These are phyloP conservation scores for Psittacula echo DNA, from an alignment of 2,797 vertebrate species.

Conservation along the genomic window DNA sequence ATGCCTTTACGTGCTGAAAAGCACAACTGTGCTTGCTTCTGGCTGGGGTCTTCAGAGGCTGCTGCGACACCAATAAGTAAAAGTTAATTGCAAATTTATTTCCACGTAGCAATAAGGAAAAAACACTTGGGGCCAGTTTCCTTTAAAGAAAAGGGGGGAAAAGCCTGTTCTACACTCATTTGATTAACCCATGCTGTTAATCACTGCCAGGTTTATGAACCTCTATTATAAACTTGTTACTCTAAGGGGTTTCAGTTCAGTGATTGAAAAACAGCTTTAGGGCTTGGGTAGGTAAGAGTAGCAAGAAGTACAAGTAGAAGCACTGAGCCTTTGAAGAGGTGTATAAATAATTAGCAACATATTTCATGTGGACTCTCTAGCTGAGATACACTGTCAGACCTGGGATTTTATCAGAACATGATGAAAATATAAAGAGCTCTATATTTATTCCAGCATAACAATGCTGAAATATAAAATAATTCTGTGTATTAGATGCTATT, in stretches of 20 bases:
- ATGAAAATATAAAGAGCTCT: conserved; percentile 30
- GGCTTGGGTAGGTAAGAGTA: conserved; percentile 48
- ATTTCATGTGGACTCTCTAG: conserved; percentile 46
- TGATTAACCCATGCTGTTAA: conserved; percentile 63
- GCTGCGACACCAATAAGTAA: background rate
- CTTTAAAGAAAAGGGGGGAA: conserved; percentile 16
- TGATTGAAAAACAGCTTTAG: conserved; percentile 74
- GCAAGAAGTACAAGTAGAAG: conserved; percentile 42
- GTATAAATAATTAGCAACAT: conserved; percentile 75
- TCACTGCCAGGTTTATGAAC: conserved; percentile 69
- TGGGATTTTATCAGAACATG: conserved; percentile 40
- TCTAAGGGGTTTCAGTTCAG: conserved; percentile 65
- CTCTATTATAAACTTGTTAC: conserved; percentile 63
- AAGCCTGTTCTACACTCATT: conserved; percentile 50
- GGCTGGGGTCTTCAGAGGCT: background rate
- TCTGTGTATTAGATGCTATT: background rate
- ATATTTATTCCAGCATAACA: background rate
- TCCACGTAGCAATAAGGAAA: background rate
- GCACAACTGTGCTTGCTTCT: background rate
- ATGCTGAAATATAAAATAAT: background rate
- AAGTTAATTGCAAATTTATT: conserved; percentile 68
- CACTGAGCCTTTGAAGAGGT: conserved; percentile 67
- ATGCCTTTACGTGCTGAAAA: background rate
- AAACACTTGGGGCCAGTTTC: conserved; percentile 56
- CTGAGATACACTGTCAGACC: conserved; percentile 16